Evolutionary conservation across 1,140 invertebrate genomes (phyloP), one percentile per base, ranked within the genome.

Genomic region (Drosophila fuyamai): DNA sequence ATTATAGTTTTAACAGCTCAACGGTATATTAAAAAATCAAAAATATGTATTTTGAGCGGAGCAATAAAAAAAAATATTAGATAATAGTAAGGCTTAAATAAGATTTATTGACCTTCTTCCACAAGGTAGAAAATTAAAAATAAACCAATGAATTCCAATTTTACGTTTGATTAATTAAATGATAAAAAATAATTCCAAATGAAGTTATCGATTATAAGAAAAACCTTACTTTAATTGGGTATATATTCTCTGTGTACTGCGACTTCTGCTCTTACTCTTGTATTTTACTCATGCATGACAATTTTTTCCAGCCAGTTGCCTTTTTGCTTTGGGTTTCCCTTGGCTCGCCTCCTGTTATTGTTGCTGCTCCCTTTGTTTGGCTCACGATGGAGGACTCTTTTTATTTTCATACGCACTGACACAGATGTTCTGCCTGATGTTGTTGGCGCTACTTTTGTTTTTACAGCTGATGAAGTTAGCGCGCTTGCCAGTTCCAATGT

Each of bases 231-330:
- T 23, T 23, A 4, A 23, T 4, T 4, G 4, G 3, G 0, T 23
- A 4, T 23, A 23, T 4, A 23, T 32, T 8, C 8, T 32, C 12
- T 7, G 1, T 43, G 55, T 32, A 56, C 23, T 1, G 10, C 35
- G n/a, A 35, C 23, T 40, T 53, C 18, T 58, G 48, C 48, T 74
- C 59, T 56, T 44, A 12, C 27, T 77, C 74, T 82, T 82, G 83
- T 86, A 86, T 86, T 86, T 83, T 76, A 83, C 79, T 83, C 83
- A 88, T 88, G 83, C 71, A 88, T 79, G 66, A 73, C 65, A 88
- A 73, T 88, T 86, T 86, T 86, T 86, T 88, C 74, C 82, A 88
- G 55, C 62, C 68, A 86, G 83, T 88, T 86, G 62, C 35, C 29
- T 60, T 54, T 77, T 59, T 48, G 61, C 60, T 59, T 61, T 59